Base-by-base conservation (phyloP, 64 coral and sea anemone genomes). In the Cladopsammia gracilis region DNA sequence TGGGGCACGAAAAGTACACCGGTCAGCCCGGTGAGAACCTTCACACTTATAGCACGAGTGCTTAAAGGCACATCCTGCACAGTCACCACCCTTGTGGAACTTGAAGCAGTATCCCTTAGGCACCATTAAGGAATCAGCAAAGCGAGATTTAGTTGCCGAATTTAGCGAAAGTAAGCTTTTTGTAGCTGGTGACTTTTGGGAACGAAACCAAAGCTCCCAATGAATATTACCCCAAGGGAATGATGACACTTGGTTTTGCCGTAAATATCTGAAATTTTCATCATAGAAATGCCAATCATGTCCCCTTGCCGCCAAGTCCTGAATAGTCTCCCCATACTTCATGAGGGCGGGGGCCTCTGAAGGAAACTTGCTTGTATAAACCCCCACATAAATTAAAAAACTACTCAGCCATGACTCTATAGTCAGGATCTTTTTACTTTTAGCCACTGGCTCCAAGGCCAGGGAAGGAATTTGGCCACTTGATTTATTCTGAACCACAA, bases 271-370 rank as follows among this genome's bases (percentile, higher is more conserved):
- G 64, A 90, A 82, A 50, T 82, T 82, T 45, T 80, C 75, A 13
- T 80, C 76, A 42, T 90, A 81, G 22, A 25, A 90, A 3, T 42
- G 24, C 88, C 74, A 90, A 70, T 90, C 79, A 22, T 90, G 88
- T 3, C 60, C 59, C 7, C 46, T 60, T 0, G 76, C 26, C 20
- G 76, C 74, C 64, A 90, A 82, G 43, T 82, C 89, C 48, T 71
- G 46, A 49, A 90, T 90, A 11, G 64, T 26, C 6, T 90, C 73
- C 10, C 75, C 44, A n/a, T 90, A 90, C 65, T 90, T 90, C 77
- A 90, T 90, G 8, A 90, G 88, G 10, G 74, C 88, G 24, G 88
- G 88, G 9, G 88, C 88, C 15, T 78, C 75, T 15, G 56, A 5
- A 7, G 58, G 64, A 58, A 58, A 91, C 13, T 83, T 91, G 23